phyloP scores from a whole-genome alignment of 2,888 invertebrate species.

The Nymphalis polychloros region DNA sequence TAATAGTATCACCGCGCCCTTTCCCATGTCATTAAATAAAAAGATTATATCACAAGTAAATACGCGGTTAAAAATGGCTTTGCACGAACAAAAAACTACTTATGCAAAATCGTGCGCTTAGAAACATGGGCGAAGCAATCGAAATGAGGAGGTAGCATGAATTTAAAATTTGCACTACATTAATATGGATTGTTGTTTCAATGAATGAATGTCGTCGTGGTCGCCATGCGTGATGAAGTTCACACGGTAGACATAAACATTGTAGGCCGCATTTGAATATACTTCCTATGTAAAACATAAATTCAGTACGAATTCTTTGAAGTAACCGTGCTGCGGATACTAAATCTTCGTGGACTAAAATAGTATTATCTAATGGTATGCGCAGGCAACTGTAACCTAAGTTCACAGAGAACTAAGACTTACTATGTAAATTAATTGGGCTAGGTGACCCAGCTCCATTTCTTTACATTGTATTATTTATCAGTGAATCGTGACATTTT shows the following conservation, averaged over 20 bases:
- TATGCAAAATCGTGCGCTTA: slow-evolving; percentile 79
- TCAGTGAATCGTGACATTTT: slow-evolving; percentile 17
- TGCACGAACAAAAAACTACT: slow-evolving; percentile 74
- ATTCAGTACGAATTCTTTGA: slow-evolving; percentile 77
- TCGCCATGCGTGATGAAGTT: slow-evolving; percentile 80
- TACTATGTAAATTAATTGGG: too few species aligned
- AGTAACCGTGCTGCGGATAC: slow-evolving; percentile 74
- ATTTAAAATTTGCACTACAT: slow-evolving; percentile 81
- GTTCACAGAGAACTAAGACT: slow-evolving; percentile 12
- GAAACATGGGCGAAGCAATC: slow-evolving; percentile 71
- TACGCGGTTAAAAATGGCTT: slow-evolving; percentile 72
- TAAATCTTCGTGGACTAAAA: slow-evolving; percentile 69
- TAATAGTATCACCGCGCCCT: neutral
- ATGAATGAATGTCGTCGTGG: slow-evolving; percentile 79
- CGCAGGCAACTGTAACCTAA: slow-evolving; percentile 60
- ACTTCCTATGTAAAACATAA: slow-evolving; percentile 80
- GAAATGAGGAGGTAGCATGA: slow-evolving; percentile 75
- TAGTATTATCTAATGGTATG: slow-evolving; percentile 72
- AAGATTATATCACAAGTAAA: slow-evolving; percentile 59
- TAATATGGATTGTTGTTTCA: slow-evolving; percentile 81
- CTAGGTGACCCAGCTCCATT: slow-evolving; percentile 23
- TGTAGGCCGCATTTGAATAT: slow-evolving; percentile 79
- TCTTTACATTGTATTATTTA: slow-evolving; percentile 32
- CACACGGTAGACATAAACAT: slow-evolving; percentile 78
- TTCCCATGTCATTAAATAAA: slow-evolving; percentile 41